These are phyloP conservation scores for Syngnathus scovelli DNA, from an alignment of 2,113 vertebrate species.

Conservation along the genomic window DNA sequence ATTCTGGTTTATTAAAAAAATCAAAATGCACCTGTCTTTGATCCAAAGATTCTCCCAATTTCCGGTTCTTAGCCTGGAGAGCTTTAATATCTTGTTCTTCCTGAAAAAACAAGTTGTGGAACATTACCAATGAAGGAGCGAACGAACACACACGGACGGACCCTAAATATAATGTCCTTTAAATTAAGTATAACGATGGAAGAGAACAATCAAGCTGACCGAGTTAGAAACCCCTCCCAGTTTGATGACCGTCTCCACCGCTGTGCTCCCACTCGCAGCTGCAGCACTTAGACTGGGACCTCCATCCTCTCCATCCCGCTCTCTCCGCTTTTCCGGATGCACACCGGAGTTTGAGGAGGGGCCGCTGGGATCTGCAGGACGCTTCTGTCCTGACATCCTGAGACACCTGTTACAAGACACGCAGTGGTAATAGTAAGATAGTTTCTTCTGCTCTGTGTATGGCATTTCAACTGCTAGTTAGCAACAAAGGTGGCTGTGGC, in stretches of 20 bases:
- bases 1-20: neutral
- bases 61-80: constrained; percentile 90
- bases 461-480: neutral
- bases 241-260: constrained; percentile 94
- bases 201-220: constrained; percentile 57
- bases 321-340: constrained; percentile 86
- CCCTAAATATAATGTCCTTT: neutral
- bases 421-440: neutral
- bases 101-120: constrained; percentile 56
- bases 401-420: constrained; percentile 17
- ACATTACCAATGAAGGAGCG: neutral
- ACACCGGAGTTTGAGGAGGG: constrained; percentile 75
- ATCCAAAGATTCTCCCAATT: constrained; percentile 88
- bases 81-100: constrained; percentile 94
- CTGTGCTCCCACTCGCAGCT: constrained; percentile 74
- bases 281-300: constrained; percentile 71
- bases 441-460: neutral
- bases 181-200: neutral
- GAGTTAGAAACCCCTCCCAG: constrained; percentile 90
- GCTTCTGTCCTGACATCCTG: constrained; percentile 87
- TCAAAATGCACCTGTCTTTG: constrained; percentile 74
- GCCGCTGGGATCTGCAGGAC: constrained; percentile 72
- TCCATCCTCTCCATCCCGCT: constrained; percentile 75
- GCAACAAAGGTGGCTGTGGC: neutral
- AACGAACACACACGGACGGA: too few relatives aligned